Evolutionary conservation across 2,888 invertebrate species (phyloP), one percentile per base, ranked within the genome.

Genomic region (Silvanus unidentatus): DNA sequence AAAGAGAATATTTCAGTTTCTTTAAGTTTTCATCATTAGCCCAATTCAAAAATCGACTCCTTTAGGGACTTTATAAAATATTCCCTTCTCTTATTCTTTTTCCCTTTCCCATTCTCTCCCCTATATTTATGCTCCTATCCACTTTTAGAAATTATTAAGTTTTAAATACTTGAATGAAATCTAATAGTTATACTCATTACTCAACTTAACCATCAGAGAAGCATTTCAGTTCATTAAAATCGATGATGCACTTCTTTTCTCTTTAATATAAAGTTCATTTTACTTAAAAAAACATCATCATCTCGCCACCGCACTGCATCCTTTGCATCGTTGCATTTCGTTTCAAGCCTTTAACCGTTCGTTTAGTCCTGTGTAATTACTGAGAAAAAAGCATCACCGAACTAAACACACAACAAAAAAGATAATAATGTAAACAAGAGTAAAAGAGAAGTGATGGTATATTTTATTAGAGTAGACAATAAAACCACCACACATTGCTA

Each of bases 1-100:
- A 55, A 55, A 49, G 55, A 58, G 56, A 47, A 50, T 55, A 57
- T 54, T 59, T 56, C 56, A 56, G 56, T 55, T 59, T 57, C 56
- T 50, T 54, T 48, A 50, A 52, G 55, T 55, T 55, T 56, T 59
- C 58, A 55, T 62, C 61, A 64, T 65, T 64, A 57, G 57, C 59
- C 56, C 56, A 53, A 60, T 63, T 62, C 58, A 59, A 60, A 58
- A 58, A 52, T 53, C 49, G 50, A 47, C 52, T 53, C 52, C 49
- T 50, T 44, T 44, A 52, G 40, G 46, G 51, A 53, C 42, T 52
- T 53, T 50, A 40, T 45, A 46, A 48, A 52, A 47, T 50, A 43
- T 44, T 53, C 47, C 10, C 8, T 22, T 22, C 22, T 22, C 22
- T 22, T 22, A 22, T 22, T 22, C 8, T 22, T 22, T 22, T 22